Evolutionary conservation across 1,140 invertebrate species (phyloP).

Genomic region (Musca domestica): DNA sequence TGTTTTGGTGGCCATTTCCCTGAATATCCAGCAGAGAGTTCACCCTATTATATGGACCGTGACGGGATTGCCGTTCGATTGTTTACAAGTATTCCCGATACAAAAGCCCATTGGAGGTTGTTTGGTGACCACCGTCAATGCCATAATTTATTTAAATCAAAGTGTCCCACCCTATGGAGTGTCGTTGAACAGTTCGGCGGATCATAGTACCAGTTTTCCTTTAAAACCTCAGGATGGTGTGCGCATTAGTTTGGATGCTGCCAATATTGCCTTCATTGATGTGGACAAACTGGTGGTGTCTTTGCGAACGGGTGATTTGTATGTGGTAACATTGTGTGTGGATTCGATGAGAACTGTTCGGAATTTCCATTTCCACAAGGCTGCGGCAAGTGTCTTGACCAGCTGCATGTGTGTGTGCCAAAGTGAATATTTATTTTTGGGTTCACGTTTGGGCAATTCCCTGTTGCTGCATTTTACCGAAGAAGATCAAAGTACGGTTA

Average conservation of each 20-base stretch:
- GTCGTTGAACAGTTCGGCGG: slow-evolving; percentile 87
- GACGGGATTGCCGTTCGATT: slow-evolving; percentile 90
- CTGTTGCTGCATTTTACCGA: slow-evolving; percentile 88
- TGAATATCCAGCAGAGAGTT: slow-evolving; percentile 94
- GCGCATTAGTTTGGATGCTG: slow-evolving; percentile 85
- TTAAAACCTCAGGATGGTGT: slow-evolving; percentile 83
- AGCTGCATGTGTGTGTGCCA: slow-evolving; percentile 91
- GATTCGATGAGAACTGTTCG: slow-evolving; percentile 93
- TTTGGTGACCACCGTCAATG: slow-evolving; percentile 88
- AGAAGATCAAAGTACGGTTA: slow-evolving; percentile 66
- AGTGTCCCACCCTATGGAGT: slow-evolving; percentile 97
- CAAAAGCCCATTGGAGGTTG: slow-evolving; percentile 94
- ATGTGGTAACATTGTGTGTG: slow-evolving; percentile 89
- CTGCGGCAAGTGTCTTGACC: slow-evolving; percentile 92
- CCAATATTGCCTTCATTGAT: slow-evolving; percentile 82
- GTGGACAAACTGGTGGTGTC: slow-evolving; percentile 87
- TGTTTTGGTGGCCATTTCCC: slow-evolving; percentile 90
- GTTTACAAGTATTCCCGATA: slow-evolving; percentile 79
- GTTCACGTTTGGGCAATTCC: slow-evolving; percentile 96
- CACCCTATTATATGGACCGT: slow-evolving; percentile 98
- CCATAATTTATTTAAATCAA: slow-evolving; percentile 94
- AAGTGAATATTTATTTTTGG: slow-evolving; percentile 92
- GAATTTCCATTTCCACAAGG: slow-evolving; percentile 92
- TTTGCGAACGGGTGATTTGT: slow-evolving; percentile 91
- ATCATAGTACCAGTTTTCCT: slow-evolving; percentile 80